Evolutionary conservation across 2,113 vertebrate species (phyloP), one percentile per base, ranked within the genome.

Genomic region (Clinocottus analis): DNA sequence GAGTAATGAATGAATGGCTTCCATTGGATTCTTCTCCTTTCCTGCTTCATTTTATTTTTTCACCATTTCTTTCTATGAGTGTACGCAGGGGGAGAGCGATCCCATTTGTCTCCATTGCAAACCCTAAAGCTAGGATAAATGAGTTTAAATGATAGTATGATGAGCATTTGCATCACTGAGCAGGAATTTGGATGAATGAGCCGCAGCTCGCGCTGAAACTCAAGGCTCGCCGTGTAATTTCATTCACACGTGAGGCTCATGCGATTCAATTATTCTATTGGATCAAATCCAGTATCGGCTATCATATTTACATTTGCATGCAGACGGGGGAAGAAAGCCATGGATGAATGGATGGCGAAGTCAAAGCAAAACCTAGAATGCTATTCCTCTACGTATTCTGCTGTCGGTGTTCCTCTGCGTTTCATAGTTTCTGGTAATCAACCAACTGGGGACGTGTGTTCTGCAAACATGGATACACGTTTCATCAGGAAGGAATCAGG

Each of bases 111-210:
- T 86, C 67, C 27, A 82, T 89, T 82, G 75, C 53, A 68, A 87
- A 85, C 84, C 92, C 92, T 79, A 43, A 82, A 89, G 90, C 89
- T 59, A 81, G 77, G 83, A 91, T 89, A 90, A 93, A 93, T 91
- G 77, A 91, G 82, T 92, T 90, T 88, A 87, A 93, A 92, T 91
- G 88, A 90, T 82, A n/a, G n/a, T n/a, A n/a, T n/a, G n/a, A n/a
- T 56, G 82, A 84, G 89, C 84, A 87, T 91, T 91, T 90, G 89
- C 90, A 88, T 93, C 80, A 86, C 65, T 90, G 89, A 91, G 82
- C 90, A 89, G 47, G 75, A 91, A 87, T 89, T 85, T 84, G 79
- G 82, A 83, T 92, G 87, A 90, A 90, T 87, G 83, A 73, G 75
- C 67, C 51, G 4, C 12, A 5, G 78, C 86, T 76, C 31, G 23